Evolutionary conservation across 1,140 invertebrate species (phyloP), one percentile per base, ranked within the genome.

Genomic region (Solen grandis): DNA sequence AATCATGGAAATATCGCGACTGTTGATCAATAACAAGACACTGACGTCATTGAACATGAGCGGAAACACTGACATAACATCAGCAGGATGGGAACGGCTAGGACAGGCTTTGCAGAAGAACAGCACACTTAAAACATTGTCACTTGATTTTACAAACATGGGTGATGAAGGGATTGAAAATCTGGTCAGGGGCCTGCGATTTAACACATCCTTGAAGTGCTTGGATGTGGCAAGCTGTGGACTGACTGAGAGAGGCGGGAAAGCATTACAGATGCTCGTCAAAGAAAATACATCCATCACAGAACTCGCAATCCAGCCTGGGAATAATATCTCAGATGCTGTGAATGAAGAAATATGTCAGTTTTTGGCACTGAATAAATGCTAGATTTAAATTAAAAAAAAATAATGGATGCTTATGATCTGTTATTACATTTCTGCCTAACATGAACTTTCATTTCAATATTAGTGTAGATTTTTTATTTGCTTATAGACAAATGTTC

Each of bases 221-320:
- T 46, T 90, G 0, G 86, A 86, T 22, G 68, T 90, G 27, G 87
- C 84, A 57, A 74, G 78, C 52, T 68, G 78, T 31, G 79, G 76
- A 5, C 68, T 90, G 14, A 79, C 69, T 3, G 82, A 88, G 19
- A 57, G 46, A 25, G 87, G 87, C 1, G 88, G 82, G 25, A 35
- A 65, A 22, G 50, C 31, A n/a, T 33, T 89, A 33, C 35, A 84
- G 27, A 82, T 87, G 19, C 68, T 88, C 14, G 33, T 88, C 29
- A 86, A 85, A 70, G 63, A 68, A 13, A 87, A 89, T 74, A 85
- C 81, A 19, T 72, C 77, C 22, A 60, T 89, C n/a, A 22, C 78
- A 33, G 87, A 89, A 25, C 46, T 89, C n/a, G 87, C 79, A 31
- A 38, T 88, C 38, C 65, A 27, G n/a, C 84, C 82, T 16, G 86